Evolutionary conservation across 1,140 invertebrate genomes (phyloP), one percentile per base, ranked within the genome.

Genomic region (Drosophila athabasca): DNA sequence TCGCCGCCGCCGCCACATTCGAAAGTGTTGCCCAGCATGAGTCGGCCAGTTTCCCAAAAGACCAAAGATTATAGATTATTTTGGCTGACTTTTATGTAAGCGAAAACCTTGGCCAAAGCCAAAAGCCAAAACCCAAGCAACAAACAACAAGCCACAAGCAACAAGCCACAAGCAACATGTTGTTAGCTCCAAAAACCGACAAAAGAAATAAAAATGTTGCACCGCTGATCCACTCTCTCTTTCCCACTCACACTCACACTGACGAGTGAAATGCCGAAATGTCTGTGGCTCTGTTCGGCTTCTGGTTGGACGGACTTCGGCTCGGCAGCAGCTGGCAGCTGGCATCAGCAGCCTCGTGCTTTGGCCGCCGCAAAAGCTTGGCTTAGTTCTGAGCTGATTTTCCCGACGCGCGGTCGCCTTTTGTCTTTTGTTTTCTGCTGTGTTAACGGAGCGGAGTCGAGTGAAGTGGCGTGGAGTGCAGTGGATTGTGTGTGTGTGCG

Each of bases 301-400:
- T 43, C 41, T 44, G 39, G 39, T 54, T 35, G 24, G 29, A 24
- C 51, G 24, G 29, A 24, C 51, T 72, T 62, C 53, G 50, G 24
- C 50, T 78, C 77, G 64, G 46, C 58, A 60, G 59, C 24, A 9
- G 48, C 31, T 26, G 54, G 59, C 51, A 48, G 69, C 59, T 66
- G 31, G 59, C 26, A 70, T n/a, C 45, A 31, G 31, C 35, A 39
- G 71, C 59, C 77, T 79, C 49, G 49, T 48, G 54, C 64, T 58
- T 31, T 43, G 19, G 54, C 70, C 50, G 49, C 69, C 79, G 58
- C 75, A 76, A 65, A 66, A 76, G 70, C 31, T 76, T 82, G 79
- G 62, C 85, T 90, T 90, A 90, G 82, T 90, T 90, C 87, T 90
- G 87, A 90, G 61, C 51, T 67, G 87, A 79, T 66, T 90, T 87